Evolutionary conservation across 2,797 vertebrate genomes (phyloP).

Genomic region (Gymnothorax reevesii): DNA sequence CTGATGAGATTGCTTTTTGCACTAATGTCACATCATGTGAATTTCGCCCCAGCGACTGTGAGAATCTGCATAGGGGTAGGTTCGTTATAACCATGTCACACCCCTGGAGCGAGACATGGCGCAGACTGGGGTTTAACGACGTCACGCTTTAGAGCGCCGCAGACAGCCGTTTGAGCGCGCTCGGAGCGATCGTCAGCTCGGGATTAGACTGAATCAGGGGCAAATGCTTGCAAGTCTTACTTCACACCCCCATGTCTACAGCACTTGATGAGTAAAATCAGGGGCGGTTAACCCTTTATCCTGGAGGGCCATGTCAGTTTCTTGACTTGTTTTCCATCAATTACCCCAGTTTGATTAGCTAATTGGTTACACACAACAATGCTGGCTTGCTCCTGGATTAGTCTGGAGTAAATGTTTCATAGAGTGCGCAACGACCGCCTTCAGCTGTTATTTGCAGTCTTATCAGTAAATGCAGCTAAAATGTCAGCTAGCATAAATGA

Average conservation of each 20-base stretch:
- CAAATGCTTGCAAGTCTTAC: neutral
- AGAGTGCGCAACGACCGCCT: neutral
- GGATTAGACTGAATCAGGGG: neutral
- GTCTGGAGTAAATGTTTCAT: neutral
- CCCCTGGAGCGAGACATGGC: slow-evolving; percentile 4
- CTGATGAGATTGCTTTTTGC: neutral
- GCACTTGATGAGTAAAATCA: neutral
- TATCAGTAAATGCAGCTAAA: neutral
- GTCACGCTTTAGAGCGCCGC: neutral
- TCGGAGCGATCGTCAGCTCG: neutral
- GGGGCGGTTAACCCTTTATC: neutral
- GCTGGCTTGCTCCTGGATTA: neutral
- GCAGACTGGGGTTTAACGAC: neutral
- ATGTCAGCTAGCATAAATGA: neutral
- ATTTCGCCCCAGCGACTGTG: neutral
- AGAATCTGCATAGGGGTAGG: neutral
- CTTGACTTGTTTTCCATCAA: neutral
- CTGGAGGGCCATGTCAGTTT: neutral
- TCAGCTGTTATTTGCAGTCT: neutral
- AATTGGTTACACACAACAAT: neutral
- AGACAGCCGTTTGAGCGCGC: neutral
- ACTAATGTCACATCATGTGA: slow-evolving; percentile 7
- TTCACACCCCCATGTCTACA: neutral
- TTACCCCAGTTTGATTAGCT: neutral
- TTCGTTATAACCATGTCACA: neutral